Evolutionary conservation across 2,797 vertebrate genomes (phyloP).

Genomic region (Miichthys miiuy): DNA sequence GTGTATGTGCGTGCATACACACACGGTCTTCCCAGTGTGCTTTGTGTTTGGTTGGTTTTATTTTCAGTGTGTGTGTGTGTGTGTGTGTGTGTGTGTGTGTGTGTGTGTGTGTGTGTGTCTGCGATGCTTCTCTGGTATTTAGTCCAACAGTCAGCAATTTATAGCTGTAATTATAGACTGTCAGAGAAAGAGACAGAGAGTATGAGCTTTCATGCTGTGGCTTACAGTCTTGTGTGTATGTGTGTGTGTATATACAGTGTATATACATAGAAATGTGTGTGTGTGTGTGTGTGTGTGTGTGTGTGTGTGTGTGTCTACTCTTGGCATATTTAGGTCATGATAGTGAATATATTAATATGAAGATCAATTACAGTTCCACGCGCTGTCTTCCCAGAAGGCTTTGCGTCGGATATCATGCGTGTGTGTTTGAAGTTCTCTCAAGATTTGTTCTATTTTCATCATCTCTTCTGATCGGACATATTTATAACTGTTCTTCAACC

Average conservation of each 20-base stretch:
- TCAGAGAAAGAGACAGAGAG: conserved; percentile 53
- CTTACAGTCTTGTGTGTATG: conserved; percentile 37
- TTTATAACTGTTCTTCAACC: neutral
- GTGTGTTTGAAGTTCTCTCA: conserved; percentile 12
- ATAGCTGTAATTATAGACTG: conserved; percentile 80
- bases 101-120: conserved; percentile 26
- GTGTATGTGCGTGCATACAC: neutral
- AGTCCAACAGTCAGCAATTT: conserved; percentile 77
- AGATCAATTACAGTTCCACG: conserved; percentile 44
- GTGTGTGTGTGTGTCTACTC: conserved; percentile 1
- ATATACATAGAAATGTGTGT: neutral
- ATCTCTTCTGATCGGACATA: conserved; percentile 1
- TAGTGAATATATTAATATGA: conserved; percentile 51
- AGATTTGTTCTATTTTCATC: conserved; percentile 21
- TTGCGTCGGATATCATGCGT: neutral
- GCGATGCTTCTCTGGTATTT: conserved; percentile 54
- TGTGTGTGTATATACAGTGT: neutral
- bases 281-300: conserved; percentile 16
- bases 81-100: conserved; percentile 37
- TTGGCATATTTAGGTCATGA: conserved; percentile 59
- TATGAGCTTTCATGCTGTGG: conserved; percentile 58
- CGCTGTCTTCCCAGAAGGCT: conserved; percentile 14
- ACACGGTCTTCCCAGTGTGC: conserved; percentile 24
- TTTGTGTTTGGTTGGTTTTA: conserved; percentile 54
- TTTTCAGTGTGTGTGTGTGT: conserved; percentile 30